Evolutionary conservation across 2,113 vertebrate genomes (phyloP), one percentile per base, ranked within the genome.

Genomic region (Xiphias gladius): DNA sequence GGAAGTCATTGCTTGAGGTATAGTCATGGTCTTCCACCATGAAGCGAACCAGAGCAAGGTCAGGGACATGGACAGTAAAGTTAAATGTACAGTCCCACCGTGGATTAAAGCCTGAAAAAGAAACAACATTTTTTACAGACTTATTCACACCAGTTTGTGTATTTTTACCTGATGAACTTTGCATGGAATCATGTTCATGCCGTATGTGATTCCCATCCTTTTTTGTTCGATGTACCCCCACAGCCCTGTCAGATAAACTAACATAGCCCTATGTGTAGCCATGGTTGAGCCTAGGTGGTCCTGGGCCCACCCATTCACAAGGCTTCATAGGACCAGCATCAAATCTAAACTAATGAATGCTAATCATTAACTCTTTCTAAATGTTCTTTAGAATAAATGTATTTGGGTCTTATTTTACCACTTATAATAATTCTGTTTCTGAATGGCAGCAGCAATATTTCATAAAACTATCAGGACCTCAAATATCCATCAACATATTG

Each of bases 21-120:
- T 92, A 94, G 86, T 98, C 97, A 0, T 99, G 95, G 82, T 99
- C 98, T 85, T 99, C 97, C 20, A 99, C 98, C 93, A 97, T 87
- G 3, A 99, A 99, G 17, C 97, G 97, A 69, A 99, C 94, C 87
- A 99, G 93, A 0, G 95, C 97, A 94, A 99, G 91, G 77, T 98
- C 97, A 0, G 98, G 98, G 12, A 32, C 96, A 37, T 94, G 91
- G 70, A 99, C 52, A 58, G 95, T 94, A 88, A 99, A 98, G 83
- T 94, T 94, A 76, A 99, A 96, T 3, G 92, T 96, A 65, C 93
- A 93, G 83, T 95, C 93, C 98, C 98, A 99, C 48, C 74, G 86
- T 0, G 98, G 98, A 89, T 98, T 99, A 90, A 99, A 99, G 12
- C 98, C 98, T 99, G 75, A 19, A 70, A 50, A 10, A 58, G 13